Conservation (phyloP, 1,140 invertebrate species). For the Lordiphosa stackelbergi region DNA sequence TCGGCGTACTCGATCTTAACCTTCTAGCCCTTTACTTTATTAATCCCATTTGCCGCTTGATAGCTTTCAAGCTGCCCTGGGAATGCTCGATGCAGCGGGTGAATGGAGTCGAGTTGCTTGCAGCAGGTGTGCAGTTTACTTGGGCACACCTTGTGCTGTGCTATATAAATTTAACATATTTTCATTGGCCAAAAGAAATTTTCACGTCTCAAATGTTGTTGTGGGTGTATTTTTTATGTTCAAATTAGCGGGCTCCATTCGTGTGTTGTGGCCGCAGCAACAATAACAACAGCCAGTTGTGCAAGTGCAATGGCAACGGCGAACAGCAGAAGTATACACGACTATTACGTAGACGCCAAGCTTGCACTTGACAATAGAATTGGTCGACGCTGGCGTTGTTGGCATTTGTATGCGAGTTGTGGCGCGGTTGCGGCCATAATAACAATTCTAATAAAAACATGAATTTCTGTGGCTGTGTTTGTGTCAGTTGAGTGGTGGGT, state of each 20-base stretch:
- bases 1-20: too few species aligned
- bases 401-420: constrained; percentile 38
- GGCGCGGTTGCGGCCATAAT: constrained; percentile 25
- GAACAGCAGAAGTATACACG: constrained; percentile 8
- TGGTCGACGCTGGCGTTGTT: constrained; percentile 19
- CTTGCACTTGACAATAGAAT: constrained; percentile 71
- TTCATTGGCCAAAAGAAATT: constrained; percentile 31
- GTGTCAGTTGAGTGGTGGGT: constrained; percentile 5
- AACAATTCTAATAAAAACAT: constrained; percentile 63
- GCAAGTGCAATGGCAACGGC: constrained; percentile 34
- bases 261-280: constrained; percentile 18
- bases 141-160: constrained; percentile 39
- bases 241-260: constrained; percentile 57
- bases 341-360: constrained; percentile 41
- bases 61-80: too few species aligned
- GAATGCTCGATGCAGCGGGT: too few species aligned
- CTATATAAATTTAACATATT: constrained; percentile 39
- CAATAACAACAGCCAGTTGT: constrained; percentile 25
- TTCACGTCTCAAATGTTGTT: constrained; percentile 24
- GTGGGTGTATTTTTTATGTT: constrained; percentile 40
- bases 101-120: neutral
- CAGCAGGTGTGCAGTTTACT: neutral
- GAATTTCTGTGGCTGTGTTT: constrained; percentile 36
- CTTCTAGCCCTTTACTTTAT: constrained; percentile 11
- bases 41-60: constrained; percentile 6